Conservation (phyloP, 1,140 invertebrate genomes). For the Listronotus oregonensis region DNA sequence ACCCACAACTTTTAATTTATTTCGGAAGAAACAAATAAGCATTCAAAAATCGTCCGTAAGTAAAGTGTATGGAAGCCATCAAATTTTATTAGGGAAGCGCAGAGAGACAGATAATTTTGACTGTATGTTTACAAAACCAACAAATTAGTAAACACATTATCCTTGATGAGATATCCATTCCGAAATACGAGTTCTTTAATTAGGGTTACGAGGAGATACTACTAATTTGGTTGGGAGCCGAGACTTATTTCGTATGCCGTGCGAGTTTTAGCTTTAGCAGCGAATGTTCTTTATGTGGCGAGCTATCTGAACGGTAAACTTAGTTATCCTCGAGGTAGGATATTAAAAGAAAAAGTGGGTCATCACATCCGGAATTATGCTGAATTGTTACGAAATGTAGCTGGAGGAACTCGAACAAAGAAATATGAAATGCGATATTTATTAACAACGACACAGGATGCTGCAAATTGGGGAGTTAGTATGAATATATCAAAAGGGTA, state of each 20-base stretch:
- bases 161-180: constrained; percentile 39
- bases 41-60: too few species aligned
- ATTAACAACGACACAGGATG: too few species aligned
- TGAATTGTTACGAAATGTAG: too few species aligned
- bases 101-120: not conserved
- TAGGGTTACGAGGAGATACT: constrained; percentile 34
- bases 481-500: too few species aligned
- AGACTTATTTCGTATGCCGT: constrained; percentile 31
- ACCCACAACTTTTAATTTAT: too few species aligned
- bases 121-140: constrained; percentile 31
- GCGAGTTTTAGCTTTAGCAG: constrained; percentile 19
- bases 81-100: not conserved
- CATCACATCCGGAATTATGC: not conserved
- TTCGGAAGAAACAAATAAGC: too few species aligned
- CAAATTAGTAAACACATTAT: constrained; percentile 42
- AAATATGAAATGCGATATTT: too few species aligned
- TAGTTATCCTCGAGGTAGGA: constrained; percentile 21
- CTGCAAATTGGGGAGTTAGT: too few species aligned
- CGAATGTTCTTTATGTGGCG: constrained; percentile 27
- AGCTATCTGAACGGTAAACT: constrained; percentile 33
- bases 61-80: too few species aligned
- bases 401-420: too few species aligned
- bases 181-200: constrained; percentile 38
- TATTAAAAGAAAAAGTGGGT: not conserved
- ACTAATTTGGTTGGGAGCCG: constrained; percentile 21